A percentile compares a stretch with the other conserved stretches of the same genome.
Evolutionary conservation across 2,888 invertebrate species (phyloP).

Genomic region (Amblyteles armatorius): DNA sequence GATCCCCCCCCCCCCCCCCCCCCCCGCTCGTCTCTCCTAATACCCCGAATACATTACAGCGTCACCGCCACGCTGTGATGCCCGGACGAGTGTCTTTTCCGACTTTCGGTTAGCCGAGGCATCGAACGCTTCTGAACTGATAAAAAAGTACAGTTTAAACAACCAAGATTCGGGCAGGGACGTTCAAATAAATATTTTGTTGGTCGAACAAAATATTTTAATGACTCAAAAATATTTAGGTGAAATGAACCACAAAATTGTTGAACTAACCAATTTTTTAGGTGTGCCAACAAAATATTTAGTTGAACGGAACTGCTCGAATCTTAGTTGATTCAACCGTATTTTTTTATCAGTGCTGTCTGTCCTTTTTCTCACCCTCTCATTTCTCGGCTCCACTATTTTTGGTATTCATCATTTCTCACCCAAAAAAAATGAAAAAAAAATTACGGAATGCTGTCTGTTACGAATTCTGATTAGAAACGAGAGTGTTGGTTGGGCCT

Average conservation of each 20-base stretch:
- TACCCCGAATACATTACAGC: slow-evolving; percentile 51
- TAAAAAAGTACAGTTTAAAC: too few species aligned
- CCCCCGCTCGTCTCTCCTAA: slow-evolving; percentile 29
- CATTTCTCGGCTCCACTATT: neutral
- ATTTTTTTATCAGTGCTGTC: too few species aligned
- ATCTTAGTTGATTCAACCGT: too few species aligned
- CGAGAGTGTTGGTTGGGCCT: slow-evolving; percentile 49
- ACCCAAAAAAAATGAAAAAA: slow-evolving; percentile 24
- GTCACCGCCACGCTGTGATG: neutral
- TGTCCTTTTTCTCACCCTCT: slow-evolving; percentile 8
- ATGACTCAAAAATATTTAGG: too few species aligned
- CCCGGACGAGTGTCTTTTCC: neutral
- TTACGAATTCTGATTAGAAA: slow-evolving; percentile 64
- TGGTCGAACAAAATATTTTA: too few species aligned
- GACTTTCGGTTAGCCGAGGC: slow-evolving; percentile 40
- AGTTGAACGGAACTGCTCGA: too few species aligned
- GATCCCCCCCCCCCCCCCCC: slow-evolving; percentile 4
- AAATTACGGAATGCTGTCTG: neutral
- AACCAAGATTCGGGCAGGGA: too few species aligned
- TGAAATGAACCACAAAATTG: too few species aligned
- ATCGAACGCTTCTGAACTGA: slow-evolving; percentile 46
- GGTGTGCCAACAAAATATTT: too few species aligned
- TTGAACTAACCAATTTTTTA: too few species aligned
- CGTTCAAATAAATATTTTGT: too few species aligned
- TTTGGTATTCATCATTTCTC: slow-evolving; percentile 16